Base-by-base conservation (phyloP, 2,797 vertebrate genomes). In the Lates japonicus region DNA sequence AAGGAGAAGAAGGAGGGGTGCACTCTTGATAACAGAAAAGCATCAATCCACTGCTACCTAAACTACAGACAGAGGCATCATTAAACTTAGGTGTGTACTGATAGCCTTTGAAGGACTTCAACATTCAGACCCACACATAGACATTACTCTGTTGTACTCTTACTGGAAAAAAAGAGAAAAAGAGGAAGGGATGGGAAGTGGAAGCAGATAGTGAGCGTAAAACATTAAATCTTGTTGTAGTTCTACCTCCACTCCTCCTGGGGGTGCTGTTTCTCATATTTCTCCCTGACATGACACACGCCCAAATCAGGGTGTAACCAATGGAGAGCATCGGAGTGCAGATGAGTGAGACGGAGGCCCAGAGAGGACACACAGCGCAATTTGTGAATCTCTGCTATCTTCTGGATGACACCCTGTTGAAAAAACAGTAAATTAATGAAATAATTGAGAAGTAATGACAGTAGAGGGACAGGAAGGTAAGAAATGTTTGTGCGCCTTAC, bases 241-340 rank as follows among this genome's bases (percentile, higher is more conserved):
- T 20, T 95, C 95, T 97, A 99, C 98, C 97, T 99, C 98, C 98
- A 99, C 88, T 99, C 97, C 52, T 99, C 98, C 62, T 98, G 97
- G 35, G 97, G 97, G 78, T 99, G 97, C 64, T 96, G 93, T 81
- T 96, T 96, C 87, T 99, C 98, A 65, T 97, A 99, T 86, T 96
- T 97, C 95, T 99, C 98, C 91, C 98, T 96, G 92, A 99, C 95
- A 17, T 95, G 97, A 87, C 97, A 99, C 74, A 99, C 98, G 2
- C 98, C 98, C 95, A 98, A 95, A 80, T 99, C 98, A 46, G 97
- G 96, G 86, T 99, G 98, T n/a, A 99, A 96, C 98, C 98, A 99
- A 88, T 99, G 98, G 68, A 98, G 94, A 74, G 97, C 96, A 76
- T 98, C 98, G 4, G 98, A 98, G 89, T 95, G 97, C 88, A 99